Conservation (phyloP, 1,140 invertebrate species). For the Cotesia vestalis region DNA sequence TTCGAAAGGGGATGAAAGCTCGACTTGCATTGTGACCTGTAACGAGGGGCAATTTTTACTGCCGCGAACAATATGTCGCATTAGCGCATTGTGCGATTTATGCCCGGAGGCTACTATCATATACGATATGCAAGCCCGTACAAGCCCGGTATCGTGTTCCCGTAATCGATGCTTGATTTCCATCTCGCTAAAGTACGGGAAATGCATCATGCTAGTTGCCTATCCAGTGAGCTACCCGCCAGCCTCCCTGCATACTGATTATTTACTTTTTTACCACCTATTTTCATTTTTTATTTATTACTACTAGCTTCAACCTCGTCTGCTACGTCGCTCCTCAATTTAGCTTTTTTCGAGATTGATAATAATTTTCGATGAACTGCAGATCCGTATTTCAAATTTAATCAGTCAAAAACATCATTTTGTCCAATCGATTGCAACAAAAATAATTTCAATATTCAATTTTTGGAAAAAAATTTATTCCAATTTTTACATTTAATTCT, state of each 20-base stretch:
- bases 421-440: too few species aligned
- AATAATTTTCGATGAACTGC: too few species aligned
- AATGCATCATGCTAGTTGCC: constrained; percentile 29
- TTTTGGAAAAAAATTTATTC: too few species aligned
- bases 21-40: constrained; percentile 55
- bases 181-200: constrained; percentile 42
- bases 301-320: background rate
- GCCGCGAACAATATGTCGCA: constrained; percentile 63
- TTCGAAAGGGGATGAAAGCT: constrained; percentile 38
- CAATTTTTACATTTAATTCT: too few species aligned
- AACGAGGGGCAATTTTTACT: constrained; percentile 65
- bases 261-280: constrained; percentile 3
- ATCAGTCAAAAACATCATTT: too few species aligned
- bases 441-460: too few species aligned
- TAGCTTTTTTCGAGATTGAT: too few species aligned
- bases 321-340: background rate
- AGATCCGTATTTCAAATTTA: too few species aligned
- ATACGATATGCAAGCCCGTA: constrained; percentile 26
- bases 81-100: constrained; percentile 59
- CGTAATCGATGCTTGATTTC: constrained; percentile 49
- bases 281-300: constrained; percentile 24
- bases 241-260: constrained; percentile 14
- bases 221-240: too few species aligned
- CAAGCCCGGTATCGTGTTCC: constrained; percentile 28
- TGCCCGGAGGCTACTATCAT: constrained; percentile 42